Percentiles rank a stretch among this genome's conserved stretches.
Evolutionary conservation across 2,888 invertebrate genomes (phyloP).

Genomic region (Orthonevra nobilis): DNA sequence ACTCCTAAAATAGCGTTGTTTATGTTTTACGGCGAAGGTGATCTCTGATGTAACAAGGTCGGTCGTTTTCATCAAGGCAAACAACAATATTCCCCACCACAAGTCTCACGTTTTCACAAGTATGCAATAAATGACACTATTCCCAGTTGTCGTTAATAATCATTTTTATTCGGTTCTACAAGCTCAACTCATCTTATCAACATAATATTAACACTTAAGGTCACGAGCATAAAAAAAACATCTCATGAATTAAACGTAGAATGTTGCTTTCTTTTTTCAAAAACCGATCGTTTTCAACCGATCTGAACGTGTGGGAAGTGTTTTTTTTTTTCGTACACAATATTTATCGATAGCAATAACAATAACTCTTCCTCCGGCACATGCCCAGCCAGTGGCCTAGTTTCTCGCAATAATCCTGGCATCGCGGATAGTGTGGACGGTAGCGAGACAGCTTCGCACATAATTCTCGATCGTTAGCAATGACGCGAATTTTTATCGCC

Average conservation of each 20-base stretch:
- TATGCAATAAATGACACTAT: constrained; percentile 5
- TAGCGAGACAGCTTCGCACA: constrained; percentile 75
- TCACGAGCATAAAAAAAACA: constrained; percentile 42
- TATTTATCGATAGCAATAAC: constrained; percentile 76
- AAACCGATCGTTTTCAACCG: constrained; percentile 32
- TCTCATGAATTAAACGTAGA: neutral
- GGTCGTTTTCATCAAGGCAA: too few relatives aligned
- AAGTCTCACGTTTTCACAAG: neutral
- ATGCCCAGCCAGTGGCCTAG: constrained; percentile 78
- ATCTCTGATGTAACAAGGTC: too few relatives aligned
- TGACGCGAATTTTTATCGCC: constrained; percentile 76
- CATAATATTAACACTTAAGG: constrained; percentile 48
- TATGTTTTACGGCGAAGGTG: too few relatives aligned
- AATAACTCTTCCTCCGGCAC: constrained; percentile 75
- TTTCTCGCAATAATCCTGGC: constrained; percentile 76
- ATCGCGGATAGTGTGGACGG: constrained; percentile 77
- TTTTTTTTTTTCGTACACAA: constrained; percentile 7
- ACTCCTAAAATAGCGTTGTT: too few relatives aligned
- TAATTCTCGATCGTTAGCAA: constrained; percentile 75
- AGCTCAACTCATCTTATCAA: constrained; percentile 57
- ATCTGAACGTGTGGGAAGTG: constrained; percentile 5
- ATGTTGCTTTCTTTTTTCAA: constrained; percentile 17
- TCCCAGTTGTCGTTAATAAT: constrained; percentile 33
- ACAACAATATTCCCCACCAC: too few relatives aligned
- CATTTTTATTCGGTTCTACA: constrained; percentile 51